phyloP scores from a whole-genome alignment of 2,888 invertebrate genomes.

The Mesopsocus fuscifrons region DNA sequence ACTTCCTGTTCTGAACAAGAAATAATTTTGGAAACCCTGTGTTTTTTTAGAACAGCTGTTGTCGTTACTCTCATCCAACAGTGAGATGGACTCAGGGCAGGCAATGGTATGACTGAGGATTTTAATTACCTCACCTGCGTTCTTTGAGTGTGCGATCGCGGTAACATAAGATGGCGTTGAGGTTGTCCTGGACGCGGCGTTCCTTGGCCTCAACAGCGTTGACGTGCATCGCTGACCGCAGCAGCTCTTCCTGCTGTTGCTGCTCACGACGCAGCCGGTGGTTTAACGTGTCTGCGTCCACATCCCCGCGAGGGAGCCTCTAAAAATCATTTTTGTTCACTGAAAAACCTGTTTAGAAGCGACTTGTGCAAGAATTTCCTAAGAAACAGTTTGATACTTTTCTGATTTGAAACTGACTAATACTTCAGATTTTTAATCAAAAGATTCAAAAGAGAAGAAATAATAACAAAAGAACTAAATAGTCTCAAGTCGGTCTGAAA shows the following conservation, averaged over 20 bases:
- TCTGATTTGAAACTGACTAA: background rate
- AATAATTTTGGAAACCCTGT: no score
- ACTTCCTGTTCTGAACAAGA: no score
- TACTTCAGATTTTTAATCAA: background rate
- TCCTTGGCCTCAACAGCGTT: constrained; percentile 1
- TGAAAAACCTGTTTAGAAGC: background rate
- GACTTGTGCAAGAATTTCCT: no score
- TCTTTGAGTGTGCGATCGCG: background rate
- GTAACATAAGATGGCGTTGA: background rate
- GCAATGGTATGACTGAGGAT: no score
- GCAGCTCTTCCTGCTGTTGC: constrained; percentile 1
- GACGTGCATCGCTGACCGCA: background rate
- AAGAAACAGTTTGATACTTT: no score
- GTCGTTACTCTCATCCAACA: no score
- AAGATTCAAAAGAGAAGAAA: background rate
- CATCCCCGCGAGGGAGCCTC: background rate
- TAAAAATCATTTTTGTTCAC: background rate
- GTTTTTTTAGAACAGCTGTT: no score
- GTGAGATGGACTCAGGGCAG: no score
- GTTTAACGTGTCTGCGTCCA: background rate
- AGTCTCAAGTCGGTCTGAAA: no score
- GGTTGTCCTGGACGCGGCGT: background rate
- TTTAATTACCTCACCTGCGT: no score
- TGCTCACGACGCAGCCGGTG: background rate
- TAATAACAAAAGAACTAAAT: no score